A percentile compares a stretch with the other conserved stretches of the same genome.
These are phyloP conservation scores for Drosophila fulvimacula DNA, from an alignment of 2,888 invertebrate genomes.

Conservation along the genomic window DNA sequence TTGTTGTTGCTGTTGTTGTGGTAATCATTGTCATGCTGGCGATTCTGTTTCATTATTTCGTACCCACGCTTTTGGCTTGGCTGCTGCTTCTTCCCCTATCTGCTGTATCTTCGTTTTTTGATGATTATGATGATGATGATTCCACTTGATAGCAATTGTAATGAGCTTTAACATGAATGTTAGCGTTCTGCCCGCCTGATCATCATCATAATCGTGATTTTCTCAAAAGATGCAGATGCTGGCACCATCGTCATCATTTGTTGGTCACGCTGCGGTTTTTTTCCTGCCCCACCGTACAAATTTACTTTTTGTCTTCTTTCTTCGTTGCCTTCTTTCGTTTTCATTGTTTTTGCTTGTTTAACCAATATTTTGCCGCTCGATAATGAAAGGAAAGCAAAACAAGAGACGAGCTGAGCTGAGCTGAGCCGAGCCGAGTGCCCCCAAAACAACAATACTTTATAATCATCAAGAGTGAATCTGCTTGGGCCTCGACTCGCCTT, in stretches of 20 bases:
- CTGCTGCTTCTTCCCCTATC: neutral
- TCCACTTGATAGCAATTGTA: slow-evolving; percentile 68
- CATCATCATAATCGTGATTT: slow-evolving; percentile 72
- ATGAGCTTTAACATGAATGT: slow-evolving; percentile 66
- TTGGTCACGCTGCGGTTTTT: slow-evolving; percentile 75
- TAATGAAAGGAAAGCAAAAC: slow-evolving; percentile 80
- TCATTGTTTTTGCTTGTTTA: slow-evolving; percentile 77
- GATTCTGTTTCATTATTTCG: slow-evolving; percentile 75
- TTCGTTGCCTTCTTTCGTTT: slow-evolving; percentile 65
- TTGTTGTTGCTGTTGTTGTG: slow-evolving; percentile 24
- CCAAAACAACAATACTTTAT: slow-evolving; percentile 71
- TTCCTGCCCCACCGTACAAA: slow-evolving; percentile 24
- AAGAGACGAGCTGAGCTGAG: slow-evolving; percentile 35
- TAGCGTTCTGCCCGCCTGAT: slow-evolving; percentile 67
- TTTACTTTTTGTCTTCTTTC: slow-evolving; percentile 52
- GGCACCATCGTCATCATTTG: slow-evolving; percentile 67
- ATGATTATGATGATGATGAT: slow-evolving; percentile 38
- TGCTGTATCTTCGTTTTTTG: neutral
- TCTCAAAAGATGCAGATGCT: slow-evolving; percentile 69
- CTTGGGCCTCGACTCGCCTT: slow-evolving; percentile 43
- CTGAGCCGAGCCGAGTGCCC: slow-evolving; percentile 43
- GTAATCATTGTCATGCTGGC: slow-evolving; percentile 79
- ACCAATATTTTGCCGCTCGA: slow-evolving; percentile 80
- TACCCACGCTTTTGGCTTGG: slow-evolving; percentile 66
- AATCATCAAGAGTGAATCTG: slow-evolving; percentile 80